Conservation (phyloP, 1,140 invertebrate genomes). For the Dreissena rostriformis region DNA sequence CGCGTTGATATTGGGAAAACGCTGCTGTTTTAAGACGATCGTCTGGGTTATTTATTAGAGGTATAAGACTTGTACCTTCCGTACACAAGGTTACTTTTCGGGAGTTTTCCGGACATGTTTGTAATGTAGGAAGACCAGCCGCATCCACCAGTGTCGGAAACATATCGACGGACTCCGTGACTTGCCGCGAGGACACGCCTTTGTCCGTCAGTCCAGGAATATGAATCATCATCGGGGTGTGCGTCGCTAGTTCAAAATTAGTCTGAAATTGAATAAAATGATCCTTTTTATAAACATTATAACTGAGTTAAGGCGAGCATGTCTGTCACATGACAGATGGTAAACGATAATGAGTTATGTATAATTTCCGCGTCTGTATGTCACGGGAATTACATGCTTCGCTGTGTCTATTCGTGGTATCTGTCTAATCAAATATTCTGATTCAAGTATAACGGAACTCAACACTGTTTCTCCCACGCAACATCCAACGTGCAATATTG, state of each 20-base stretch:
- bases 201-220: slow-evolving; percentile 30
- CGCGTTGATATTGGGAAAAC: slow-evolving; percentile 57
- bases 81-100: slow-evolving; percentile 83
- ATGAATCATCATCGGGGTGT: slow-evolving; percentile 46
- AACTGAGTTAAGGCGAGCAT: no score
- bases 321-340: no score
- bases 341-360: no score
- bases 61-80: slow-evolving; percentile 88
- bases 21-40: slow-evolving; percentile 51
- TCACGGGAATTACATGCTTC: no score
- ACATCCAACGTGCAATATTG: no score
- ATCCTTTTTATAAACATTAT: no score
- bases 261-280: slow-evolving; percentile 79
- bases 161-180: slow-evolving; percentile 90
- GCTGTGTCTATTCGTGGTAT: no score
- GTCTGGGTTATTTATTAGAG: slow-evolving; percentile 54
- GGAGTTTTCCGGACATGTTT: slow-evolving; percentile 83
- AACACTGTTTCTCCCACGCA: no score
- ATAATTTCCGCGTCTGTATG: no score
- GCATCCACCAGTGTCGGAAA: slow-evolving; percentile 92
- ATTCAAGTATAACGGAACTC: no score
- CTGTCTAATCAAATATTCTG: no score
- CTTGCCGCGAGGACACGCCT: slow-evolving; percentile 71
- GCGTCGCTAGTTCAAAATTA: slow-evolving; percentile 89
- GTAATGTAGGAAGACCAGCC: slow-evolving; percentile 83